Evolutionary conservation across 2,888 invertebrate genomes (phyloP), one percentile per base, ranked within the genome.

Genomic region (Microctonus brassicae): DNA sequence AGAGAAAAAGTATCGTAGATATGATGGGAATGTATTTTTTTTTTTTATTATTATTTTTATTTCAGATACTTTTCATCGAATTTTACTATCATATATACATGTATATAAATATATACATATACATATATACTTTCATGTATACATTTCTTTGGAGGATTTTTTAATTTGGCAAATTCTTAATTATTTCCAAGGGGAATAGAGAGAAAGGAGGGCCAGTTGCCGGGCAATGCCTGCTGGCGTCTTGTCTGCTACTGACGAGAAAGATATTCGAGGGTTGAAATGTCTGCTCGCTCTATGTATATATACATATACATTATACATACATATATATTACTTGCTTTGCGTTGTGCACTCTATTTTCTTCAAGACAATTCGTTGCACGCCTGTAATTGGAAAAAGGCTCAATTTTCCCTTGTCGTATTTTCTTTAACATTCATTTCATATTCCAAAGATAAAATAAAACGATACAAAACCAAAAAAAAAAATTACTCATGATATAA

Each of bases 111-210:
- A n/a, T n/a, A n/a, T n/a, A n/a, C n/a, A n/a, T 39, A 39, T 39
- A 39, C n/a, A 13, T 24, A 70, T 64, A 26, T 58, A 47, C 53
- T 36, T 47, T 63, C 57, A 22, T 33, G 77, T n/a, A n/a, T n/a
- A n/a, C n/a, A n/a, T n/a, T n/a, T n/a, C n/a, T n/a, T n/a, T n/a
- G n/a, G 75, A 80, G 79, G 79, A 79, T 79, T 80, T 80, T 83
- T 82, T 80, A 81, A 81, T 83, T 83, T 81, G 77, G 77, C 73
- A 77, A 77, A 78, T 82, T 80, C 75, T 79, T 82, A 82, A 82
- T 82, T 83, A 82, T 79, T 80, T 76, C 76, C 76, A 52, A 63
- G 66, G 13, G 17, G 11, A 34, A 13, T n/a, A 60, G 33, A 42
- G 58, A 17, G 53, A 20, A 13, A 26, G 26, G 57, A 20, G 10